Evolutionary conservation across 64 coral and sea anemone genomes (phyloP).

Genomic region (Orbicella faveolata): DNA sequence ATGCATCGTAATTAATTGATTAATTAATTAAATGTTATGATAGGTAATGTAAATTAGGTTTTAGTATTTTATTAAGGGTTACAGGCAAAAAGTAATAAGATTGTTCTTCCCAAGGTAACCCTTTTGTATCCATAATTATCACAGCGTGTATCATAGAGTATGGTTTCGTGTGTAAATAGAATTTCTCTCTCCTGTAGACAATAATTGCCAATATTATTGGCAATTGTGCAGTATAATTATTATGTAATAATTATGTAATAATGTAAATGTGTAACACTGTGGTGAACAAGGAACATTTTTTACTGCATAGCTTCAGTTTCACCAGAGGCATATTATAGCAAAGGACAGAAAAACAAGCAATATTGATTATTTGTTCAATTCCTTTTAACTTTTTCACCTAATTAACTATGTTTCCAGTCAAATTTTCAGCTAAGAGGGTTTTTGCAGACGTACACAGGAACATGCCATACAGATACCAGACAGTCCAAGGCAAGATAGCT

Average conservation of each 20-base stretch:
- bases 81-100: conserved; percentile 7
- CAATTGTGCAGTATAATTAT: neutral
- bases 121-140: conserved; percentile 40
- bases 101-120: conserved; percentile 19
- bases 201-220: neutral
- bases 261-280: neutral
- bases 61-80: conserved; percentile 56
- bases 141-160: conserved; percentile 14
- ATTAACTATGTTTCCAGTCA: too few relatives aligned
- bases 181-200: neutral
- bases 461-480: too few relatives aligned
- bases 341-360: neutral
- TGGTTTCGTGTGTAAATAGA: neutral
- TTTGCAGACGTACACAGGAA: too few relatives aligned
- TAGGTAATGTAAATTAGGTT: conserved; percentile 31
- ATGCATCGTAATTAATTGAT: conserved; percentile 28
- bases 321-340: neutral
- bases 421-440: too few relatives aligned
- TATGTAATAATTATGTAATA: neutral
- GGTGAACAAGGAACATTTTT: neutral
- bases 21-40: conserved; percentile 40
- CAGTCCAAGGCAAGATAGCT: too few relatives aligned
- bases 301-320: neutral
- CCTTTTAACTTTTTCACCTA: too few relatives aligned
- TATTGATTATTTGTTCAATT: neutral